phyloP scores from a whole-genome alignment of 2,888 invertebrate genomes.

The Hirtodrosophila alboralis region DNA sequence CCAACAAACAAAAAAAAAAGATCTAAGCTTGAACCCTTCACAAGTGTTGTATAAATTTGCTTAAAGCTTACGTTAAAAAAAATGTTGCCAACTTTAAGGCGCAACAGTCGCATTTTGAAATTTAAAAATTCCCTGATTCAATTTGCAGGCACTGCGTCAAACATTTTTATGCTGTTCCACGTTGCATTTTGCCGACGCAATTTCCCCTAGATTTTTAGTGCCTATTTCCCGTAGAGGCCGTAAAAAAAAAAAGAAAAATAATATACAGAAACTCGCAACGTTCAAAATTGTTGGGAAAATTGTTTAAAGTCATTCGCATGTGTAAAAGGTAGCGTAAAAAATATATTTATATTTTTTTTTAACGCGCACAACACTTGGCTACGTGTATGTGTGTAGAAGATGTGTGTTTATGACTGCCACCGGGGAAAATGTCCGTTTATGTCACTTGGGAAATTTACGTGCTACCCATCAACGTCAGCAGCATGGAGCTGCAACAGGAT shows the following conservation, averaged over 20 bases:
- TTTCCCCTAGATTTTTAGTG: slow-evolving; percentile 63
- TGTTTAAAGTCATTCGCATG: slow-evolving; percentile 70
- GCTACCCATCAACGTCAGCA: slow-evolving; percentile 61
- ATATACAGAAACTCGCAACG: slow-evolving; percentile 3
- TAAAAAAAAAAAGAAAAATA: slow-evolving; percentile 38
- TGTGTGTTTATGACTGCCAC: slow-evolving; percentile 11
- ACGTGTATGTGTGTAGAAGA: slow-evolving; percentile 1
- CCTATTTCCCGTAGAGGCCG: slow-evolving; percentile 56
- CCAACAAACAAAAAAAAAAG: slow-evolving; percentile 1
- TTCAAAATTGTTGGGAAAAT: slow-evolving; percentile 54
- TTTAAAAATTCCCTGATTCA: slow-evolving; percentile 47
- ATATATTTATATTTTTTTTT: slow-evolving; percentile 33
- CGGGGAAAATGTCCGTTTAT: slow-evolving; percentile 54
- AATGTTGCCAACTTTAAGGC: slow-evolving; percentile 36
- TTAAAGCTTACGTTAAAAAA: slow-evolving; percentile 8
- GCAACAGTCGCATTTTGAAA: slow-evolving; percentile 7
- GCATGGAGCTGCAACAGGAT: slow-evolving; percentile 30
- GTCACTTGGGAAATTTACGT: slow-evolving; percentile 72
- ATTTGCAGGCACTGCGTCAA: slow-evolving; percentile 64
- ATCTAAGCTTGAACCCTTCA: slow-evolving; percentile 31
- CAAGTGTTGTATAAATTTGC: no score
- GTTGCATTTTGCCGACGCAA: slow-evolving; percentile 57
- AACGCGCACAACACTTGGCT: slow-evolving; percentile 48
- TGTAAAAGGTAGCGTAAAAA: slow-evolving; percentile 51
- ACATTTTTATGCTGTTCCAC: slow-evolving; percentile 49